These are phyloP conservation scores for Phycodurus eques DNA, from an alignment of 2,113 vertebrate species.

Conservation along the genomic window DNA sequence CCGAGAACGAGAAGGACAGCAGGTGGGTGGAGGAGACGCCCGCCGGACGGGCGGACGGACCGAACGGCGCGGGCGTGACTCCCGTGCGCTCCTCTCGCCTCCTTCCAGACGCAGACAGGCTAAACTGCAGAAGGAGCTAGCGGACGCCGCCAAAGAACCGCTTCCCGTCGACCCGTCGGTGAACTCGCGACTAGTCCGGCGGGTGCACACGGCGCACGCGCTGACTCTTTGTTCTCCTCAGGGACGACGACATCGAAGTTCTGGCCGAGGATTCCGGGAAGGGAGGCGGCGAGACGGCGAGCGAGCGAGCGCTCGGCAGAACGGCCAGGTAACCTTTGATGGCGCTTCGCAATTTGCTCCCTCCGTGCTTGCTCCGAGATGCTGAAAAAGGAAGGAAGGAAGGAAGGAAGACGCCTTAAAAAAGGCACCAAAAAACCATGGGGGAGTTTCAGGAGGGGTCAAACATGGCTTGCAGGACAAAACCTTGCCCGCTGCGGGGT, in stretches of 20 bases:
- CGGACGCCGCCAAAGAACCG: slow-evolving; percentile 95
- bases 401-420: too few species aligned
- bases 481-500: too few species aligned
- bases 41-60: background rate
- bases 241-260: slow-evolving; percentile 97
- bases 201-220: background rate
- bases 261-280: slow-evolving; percentile 85
- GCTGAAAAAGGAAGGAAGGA: too few species aligned
- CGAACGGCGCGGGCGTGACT: background rate
- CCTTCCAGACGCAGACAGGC: slow-evolving; percentile 84
- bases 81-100: background rate
- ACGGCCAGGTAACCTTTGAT: slow-evolving; percentile 73
- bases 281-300: slow-evolving; percentile 78
- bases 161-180: slow-evolving; percentile 91
- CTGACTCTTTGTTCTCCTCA: slow-evolving; percentile 49
- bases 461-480: too few species aligned
- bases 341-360: slow-evolving; percentile 12
- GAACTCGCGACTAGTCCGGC: background rate
- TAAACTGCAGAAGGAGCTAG: slow-evolving; percentile 93
- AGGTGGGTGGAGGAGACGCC: slow-evolving; percentile 67
- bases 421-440: too few species aligned
- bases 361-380: too few species aligned
- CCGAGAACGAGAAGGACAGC: slow-evolving; percentile 95
- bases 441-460: too few species aligned
- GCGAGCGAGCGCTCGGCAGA: slow-evolving; percentile 71